These are phyloP conservation scores for Canis aureus DNA, from an alignment of 2,113 vertebrate genomes.

Conservation along the genomic window DNA sequence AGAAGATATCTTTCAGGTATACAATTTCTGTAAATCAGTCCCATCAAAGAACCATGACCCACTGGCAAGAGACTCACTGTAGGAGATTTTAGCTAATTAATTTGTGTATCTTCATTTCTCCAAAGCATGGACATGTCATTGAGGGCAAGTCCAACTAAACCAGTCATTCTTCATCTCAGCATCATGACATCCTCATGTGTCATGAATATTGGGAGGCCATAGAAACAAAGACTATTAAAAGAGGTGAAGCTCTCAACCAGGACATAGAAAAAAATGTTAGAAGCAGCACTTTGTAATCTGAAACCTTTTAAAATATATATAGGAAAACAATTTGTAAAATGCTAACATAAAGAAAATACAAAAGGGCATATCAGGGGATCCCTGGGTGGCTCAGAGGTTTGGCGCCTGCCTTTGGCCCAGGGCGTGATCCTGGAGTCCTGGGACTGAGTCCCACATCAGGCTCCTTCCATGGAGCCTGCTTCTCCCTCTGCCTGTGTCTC, in stretches of 20 bases:
- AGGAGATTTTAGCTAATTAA: slow-evolving; percentile 47
- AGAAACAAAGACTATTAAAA: slow-evolving; percentile 55
- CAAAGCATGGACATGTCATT: not conserved
- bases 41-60: not conserved
- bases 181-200: slow-evolving; percentile 47
- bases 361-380: not conserved
- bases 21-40: not conserved
- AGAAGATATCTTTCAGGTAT: slow-evolving; percentile 28
- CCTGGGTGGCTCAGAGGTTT: no score
- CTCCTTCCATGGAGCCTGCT: no score
- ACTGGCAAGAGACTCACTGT: not conserved
- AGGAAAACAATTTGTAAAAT: slow-evolving; percentile 23
- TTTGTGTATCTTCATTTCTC: slow-evolving; percentile 29
- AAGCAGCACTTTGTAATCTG: slow-evolving; percentile 27
- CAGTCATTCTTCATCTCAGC: slow-evolving; percentile 58
- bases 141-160: slow-evolving; percentile 45
- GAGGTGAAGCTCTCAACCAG: slow-evolving; percentile 32
- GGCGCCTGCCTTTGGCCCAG: no score
- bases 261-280: slow-evolving; percentile 12
- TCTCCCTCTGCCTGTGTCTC: no score
- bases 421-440: no score
- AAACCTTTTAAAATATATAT: not conserved
- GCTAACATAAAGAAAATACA: slow-evolving; percentile 50
- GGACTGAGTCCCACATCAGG: no score
- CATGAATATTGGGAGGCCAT: not conserved